These are phyloP conservation scores for Kryptolebias marmoratus DNA, from an alignment of 2,113 vertebrate genomes.

Conservation along the genomic window DNA sequence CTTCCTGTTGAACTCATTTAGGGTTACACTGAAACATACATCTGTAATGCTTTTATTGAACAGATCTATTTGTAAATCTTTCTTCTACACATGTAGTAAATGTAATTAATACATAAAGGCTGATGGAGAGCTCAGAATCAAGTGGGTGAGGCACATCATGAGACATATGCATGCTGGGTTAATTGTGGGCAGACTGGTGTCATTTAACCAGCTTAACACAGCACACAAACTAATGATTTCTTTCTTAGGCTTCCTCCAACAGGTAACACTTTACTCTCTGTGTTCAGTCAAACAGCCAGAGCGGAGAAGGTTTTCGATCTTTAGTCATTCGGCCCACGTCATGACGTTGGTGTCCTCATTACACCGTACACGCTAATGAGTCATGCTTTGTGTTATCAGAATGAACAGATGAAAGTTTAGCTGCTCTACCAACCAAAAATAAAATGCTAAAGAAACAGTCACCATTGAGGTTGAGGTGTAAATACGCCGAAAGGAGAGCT, in stretches of 20 bases:
- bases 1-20: not conserved
- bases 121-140: not conserved
- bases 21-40: too few relatives aligned
- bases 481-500: slow-evolving; percentile 14
- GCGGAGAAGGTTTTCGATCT: slow-evolving; percentile 1
- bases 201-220: not conserved
- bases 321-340: not conserved
- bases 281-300: not conserved
- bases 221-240: slow-evolving; percentile 1
- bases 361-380: not conserved
- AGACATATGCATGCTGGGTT: not conserved
- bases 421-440: not conserved
- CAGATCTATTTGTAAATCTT: not conserved
- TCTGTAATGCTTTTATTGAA: too few relatives aligned
- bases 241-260: not conserved
- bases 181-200: not conserved
- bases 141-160: not conserved
- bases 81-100: not conserved
- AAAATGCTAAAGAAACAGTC: slow-evolving; percentile 5
- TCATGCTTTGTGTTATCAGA: slow-evolving; percentile 7
- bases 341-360: not conserved
- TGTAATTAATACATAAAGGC: not conserved
- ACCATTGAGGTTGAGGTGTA: slow-evolving; percentile 15
- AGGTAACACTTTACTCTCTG: not conserved
- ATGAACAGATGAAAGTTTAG: not conserved